Percentiles rank a stretch among this genome's conserved stretches.
phyloP scores from a whole-genome alignment of 2,797 vertebrate species.

The Coracias cyanogaster region DNA sequence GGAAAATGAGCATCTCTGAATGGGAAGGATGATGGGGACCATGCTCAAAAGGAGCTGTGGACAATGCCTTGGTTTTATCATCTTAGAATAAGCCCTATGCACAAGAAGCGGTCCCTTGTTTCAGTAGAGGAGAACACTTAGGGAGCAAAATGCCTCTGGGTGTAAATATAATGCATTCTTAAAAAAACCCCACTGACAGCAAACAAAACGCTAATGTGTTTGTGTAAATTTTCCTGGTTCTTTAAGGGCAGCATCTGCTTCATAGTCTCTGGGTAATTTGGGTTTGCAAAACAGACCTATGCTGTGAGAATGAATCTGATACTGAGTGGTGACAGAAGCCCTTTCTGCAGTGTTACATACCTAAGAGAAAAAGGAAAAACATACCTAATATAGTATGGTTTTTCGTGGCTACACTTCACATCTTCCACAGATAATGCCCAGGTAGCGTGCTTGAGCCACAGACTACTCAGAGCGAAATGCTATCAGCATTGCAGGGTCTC shows the following conservation, averaged over 20 bases:
- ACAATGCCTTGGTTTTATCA: neutral
- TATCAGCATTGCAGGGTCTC: neutral
- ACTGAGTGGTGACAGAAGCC: neutral
- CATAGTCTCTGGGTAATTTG: neutral
- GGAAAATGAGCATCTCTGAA: neutral
- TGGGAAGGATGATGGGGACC: neutral
- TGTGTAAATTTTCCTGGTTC: neutral
- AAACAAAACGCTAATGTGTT: neutral
- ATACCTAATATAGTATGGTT: fast-evolving
- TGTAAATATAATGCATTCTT: neutral
- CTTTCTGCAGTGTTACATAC: neutral
- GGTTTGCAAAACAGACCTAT: neutral
- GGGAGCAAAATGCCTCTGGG: neutral
- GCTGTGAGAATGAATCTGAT: neutral
- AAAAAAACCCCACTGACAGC: neutral
- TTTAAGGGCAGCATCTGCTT: neutral
- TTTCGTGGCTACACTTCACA: neutral
- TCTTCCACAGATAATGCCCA: neutral
- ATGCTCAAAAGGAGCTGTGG: neutral
- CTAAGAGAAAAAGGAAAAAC: neutral
- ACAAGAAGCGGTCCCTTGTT: neutral
- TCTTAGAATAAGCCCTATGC: neutral
- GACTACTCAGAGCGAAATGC: neutral
- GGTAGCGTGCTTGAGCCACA: neutral
- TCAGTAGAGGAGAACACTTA: neutral